Conservation (phyloP, 2,113 vertebrate genomes). For the Lipotes vexillifer region DNA sequence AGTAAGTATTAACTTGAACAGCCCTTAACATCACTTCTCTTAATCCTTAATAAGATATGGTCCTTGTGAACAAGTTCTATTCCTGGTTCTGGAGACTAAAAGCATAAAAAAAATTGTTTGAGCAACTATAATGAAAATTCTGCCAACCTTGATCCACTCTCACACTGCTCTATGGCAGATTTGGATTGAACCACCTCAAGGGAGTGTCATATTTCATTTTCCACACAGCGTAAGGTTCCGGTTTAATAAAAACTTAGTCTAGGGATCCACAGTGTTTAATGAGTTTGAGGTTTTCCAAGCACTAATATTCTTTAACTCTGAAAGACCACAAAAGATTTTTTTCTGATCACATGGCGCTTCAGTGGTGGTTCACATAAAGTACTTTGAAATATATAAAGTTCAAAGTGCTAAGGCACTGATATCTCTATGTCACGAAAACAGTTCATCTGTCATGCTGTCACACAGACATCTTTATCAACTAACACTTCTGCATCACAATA, state of each 20-base stretch:
- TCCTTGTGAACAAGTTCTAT: background rate
- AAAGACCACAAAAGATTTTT: background rate
- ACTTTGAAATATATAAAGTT: background rate
- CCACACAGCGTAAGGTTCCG: background rate
- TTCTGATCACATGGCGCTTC: background rate
- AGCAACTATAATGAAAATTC: background rate
- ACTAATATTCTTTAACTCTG: slow-evolving; percentile 3
- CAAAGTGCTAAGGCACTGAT: background rate
- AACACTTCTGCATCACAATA: background rate
- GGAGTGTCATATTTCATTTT: background rate
- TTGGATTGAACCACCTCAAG: background rate
- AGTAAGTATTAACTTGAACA: background rate
- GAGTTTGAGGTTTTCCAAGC: background rate
- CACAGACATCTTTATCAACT: slow-evolving; percentile 44
- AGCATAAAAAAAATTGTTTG: slow-evolving; percentile 10
- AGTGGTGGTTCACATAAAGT: background rate
- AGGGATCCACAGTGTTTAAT: background rate
- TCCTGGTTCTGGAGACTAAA: background rate
- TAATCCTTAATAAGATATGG: background rate
- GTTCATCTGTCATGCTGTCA: slow-evolving; percentile 23
- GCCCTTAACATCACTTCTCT: background rate
- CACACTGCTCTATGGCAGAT: background rate
- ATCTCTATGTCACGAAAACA: background rate
- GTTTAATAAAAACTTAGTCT: background rate
- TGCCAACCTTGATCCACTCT: background rate